Base-by-base conservation (phyloP, 2,888 invertebrate species). In the Eueremaeus valkanovi region DNA sequence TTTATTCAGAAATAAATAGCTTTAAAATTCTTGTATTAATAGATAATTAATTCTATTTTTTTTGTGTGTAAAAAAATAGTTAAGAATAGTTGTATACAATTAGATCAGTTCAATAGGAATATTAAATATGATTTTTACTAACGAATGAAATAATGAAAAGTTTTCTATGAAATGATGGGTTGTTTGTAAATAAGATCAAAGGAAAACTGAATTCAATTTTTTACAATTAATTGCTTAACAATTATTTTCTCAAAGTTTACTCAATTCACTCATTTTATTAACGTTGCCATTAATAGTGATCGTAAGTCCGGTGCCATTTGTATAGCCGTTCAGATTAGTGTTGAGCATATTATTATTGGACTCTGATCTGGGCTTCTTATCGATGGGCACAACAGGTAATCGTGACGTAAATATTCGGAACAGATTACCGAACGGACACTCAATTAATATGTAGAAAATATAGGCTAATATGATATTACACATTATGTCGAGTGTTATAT, bases 371-470 rank as follows among this genome's bases (percentile, higher is more conserved):
- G 27, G 27, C 16, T 58, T 58, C 24, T 58, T 27, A 18, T 66
- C 66, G 18, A 1, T 36, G 1, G 36, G 21, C 1, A n/a, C 36
- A 3, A 21, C 18, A 3, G 66, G 66, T 66, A 1, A 3, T n/a
- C n/a, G 33, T 3, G 6, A n/a, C 9, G 18, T 36, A n/a, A 36
- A 11, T 3, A 66, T 5, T 36, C 66, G 33, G n/a, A 66, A 66
- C n/a, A 66, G 1, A 66, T 66, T 66, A 36, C n/a, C 11, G 31
- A 66, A 36, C 1, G 66, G 66, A 36, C 33, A 13, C 18, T 66
- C 66, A 66, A 66, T 66, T 21, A 66, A 11, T 16, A 66, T 33
- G n/a, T 66, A 66, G 36, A 18, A 66, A 66, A 66, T 36, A 66
- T 66, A 66, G 9, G 66, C 33, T 9, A 66, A 33, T 36, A 66